Percentiles rank a stretch among this genome's conserved stretches.
Evolutionary conservation across 1,140 invertebrate species (phyloP).

Genomic region (Dendroctonus ponderosae): DNA sequence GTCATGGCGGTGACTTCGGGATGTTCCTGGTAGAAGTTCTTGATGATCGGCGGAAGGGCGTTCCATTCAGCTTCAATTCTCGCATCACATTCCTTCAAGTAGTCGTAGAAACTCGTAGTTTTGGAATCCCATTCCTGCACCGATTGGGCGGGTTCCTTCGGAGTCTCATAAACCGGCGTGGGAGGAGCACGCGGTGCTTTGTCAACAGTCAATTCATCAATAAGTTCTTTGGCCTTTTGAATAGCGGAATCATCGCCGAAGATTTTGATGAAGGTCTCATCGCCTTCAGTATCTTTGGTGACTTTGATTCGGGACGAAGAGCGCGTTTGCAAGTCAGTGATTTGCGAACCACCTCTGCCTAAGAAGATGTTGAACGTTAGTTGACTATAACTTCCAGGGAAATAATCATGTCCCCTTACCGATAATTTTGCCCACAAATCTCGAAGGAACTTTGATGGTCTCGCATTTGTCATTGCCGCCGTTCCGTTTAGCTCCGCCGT

Average conservation of each 20-base stretch:
- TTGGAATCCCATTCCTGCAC: no score
- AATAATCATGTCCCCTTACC: slow-evolving; percentile 12
- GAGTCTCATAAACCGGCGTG: no score
- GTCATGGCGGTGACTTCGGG: slow-evolving; percentile 66
- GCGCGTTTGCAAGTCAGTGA: slow-evolving; percentile 67
- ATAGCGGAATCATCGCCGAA: slow-evolving; percentile 59
- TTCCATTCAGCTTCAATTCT: slow-evolving; percentile 60
- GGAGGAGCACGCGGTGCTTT: neutral
- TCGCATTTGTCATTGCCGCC: slow-evolving; percentile 22
- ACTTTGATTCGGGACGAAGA: slow-evolving; percentile 58
- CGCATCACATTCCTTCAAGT: slow-evolving; percentile 47
- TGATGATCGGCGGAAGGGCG: slow-evolving; percentile 65
- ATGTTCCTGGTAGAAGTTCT: slow-evolving; percentile 84
- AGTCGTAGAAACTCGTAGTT: neutral
- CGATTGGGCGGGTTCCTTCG: no score
- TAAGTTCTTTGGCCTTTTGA: slow-evolving; percentile 51
- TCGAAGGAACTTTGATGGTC: slow-evolving; percentile 13
- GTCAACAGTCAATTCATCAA: slow-evolving; percentile 48
- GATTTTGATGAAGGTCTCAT: slow-evolving; percentile 55
- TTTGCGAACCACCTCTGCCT: slow-evolving; percentile 72
- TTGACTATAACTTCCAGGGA: neutral
- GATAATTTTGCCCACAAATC: slow-evolving; percentile 30
- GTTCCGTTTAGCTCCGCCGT: no score
- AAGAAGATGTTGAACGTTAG: neutral
- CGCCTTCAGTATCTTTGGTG: slow-evolving; percentile 48